Base-by-base conservation (phyloP, 1,140 invertebrate genomes). In the Heliconius nattereri region DNA sequence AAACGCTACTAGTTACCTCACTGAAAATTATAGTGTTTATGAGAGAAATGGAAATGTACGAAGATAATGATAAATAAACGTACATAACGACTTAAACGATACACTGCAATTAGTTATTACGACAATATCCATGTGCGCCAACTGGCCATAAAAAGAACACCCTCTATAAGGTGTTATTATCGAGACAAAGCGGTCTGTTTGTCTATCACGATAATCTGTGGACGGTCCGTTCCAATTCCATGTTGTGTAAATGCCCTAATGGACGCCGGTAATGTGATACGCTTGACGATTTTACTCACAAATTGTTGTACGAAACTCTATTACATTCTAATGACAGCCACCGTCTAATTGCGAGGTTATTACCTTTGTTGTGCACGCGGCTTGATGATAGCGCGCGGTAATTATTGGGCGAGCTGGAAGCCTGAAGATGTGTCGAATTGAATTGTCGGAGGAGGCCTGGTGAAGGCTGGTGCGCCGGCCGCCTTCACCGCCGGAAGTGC, bases 231-330 rank as follows among this genome's bases (percentile, higher is more conserved):
- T 93, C 93, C 93, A 93, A 94, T 94, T 93, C 90, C 88, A 90
- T 91, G 92, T 94, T 93, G 91, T 94, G 89, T 94, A 93, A 94
- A 93, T 90, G 90, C 87, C 91, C 91, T 94, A 94, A 94, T 94
- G 93, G 89, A 87, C 83, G 83, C 88, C 85, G 89, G 93, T 94
- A 93, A 94, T 94, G 93, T 93, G 93, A 94, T 90, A 94, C 93
- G 93, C 92, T 93, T 93, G 93, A 94, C 93, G 93, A 94, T 93
- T 93, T 91, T 93, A 92, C 92, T 93, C 90, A 94, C 93, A 93
- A 93, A 92, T 91, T 90, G 86, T 91, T 87, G 90, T 92, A 93
- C 90, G 85, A 92, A 93, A 94, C 89, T 93, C 91, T 92, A 93
- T 93, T 92, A 93, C 88, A 85, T 87, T 92, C 91, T 94, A 93